Evolutionary conservation across 2,888 invertebrate genomes (phyloP), one percentile per base, ranked within the genome.

Genomic region (Tipula lateralis): DNA sequence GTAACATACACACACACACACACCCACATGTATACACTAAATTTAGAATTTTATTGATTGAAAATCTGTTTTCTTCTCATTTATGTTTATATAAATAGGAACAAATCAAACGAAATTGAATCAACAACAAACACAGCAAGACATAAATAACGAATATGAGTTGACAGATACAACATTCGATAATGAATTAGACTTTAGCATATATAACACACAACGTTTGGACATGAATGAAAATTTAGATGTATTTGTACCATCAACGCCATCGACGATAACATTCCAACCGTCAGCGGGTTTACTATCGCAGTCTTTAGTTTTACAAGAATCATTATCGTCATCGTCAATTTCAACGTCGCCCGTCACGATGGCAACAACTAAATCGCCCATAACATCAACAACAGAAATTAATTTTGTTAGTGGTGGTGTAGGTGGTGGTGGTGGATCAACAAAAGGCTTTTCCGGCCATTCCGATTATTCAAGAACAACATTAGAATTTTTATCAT

Each of bases 351-450:
- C 66, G 66, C 66, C 66, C 6, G n/a, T 82, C 29, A 82, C 82
- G 30, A 82, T 82, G 82, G 82, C 82, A 6, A 82, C 82, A 30
- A 32, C 32, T 82, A 82, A 82, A 82, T 16, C 16, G 16, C 82
- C 82, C 29, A 82, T 82, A 7, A 82, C 82, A 2, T 82, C 82
- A 16, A 82, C 82, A 82, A 82, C 82, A 16, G 82, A 82, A 82
- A n/a, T n/a, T 1, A 82, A 82, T 82, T 30, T 82, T 30, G 13
- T 82, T 82, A 82, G 12, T 82, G 16, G 82, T 30, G n/a, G 13
- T 9, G 30, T 7, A 13, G 3, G 29, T 30, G 81, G n/a, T 29
- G 29, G 29, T 29, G 81, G n/a, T 81, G 32, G 29, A 30, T 30
- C 82, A 16, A 30, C 82, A 82, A 82, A 82, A 30, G n/a, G 0